Percentiles rank a stretch among this genome's conserved stretches.
These are phyloP conservation scores for Brachyistius frenatus DNA, from an alignment of 2,113 vertebrate species.

Conservation along the genomic window DNA sequence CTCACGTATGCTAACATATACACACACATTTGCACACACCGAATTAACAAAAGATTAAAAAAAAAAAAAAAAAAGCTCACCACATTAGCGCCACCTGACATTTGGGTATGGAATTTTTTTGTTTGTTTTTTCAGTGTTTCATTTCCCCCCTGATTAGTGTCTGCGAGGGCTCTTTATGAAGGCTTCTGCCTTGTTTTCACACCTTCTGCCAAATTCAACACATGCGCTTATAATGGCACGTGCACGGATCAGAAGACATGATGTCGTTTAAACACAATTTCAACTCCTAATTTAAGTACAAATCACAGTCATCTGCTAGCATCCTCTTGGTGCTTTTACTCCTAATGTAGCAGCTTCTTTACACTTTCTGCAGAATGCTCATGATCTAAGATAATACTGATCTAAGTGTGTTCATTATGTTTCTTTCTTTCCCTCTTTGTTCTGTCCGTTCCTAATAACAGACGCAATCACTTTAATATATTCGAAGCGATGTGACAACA, in stretches of 20 bases:
- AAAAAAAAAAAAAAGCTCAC: constrained; percentile 31
- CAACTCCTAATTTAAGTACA: constrained; percentile 3
- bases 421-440: background rate
- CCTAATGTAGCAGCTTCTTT: background rate
- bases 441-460: constrained; percentile 16
- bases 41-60: constrained; percentile 45
- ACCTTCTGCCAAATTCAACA: constrained; percentile 20
- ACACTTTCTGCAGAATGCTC: background rate
- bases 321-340: background rate
- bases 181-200: constrained; percentile 40
- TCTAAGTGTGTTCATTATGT: background rate
- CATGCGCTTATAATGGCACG: constrained; percentile 19
- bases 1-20: constrained; percentile 5
- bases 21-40: constrained; percentile 18
- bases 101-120: constrained; percentile 64
- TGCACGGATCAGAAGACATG: constrained; percentile 2
- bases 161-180: constrained; percentile 44
- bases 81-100: constrained; percentile 73
- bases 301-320: background rate
- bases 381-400: constrained; percentile 2
- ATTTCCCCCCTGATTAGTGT: constrained; percentile 46
- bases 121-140: constrained; percentile 20
- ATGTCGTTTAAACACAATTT: constrained; percentile 6
- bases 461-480: constrained; percentile 17
- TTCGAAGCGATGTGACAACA: constrained; percentile 14